Evolutionary conservation across 2,888 invertebrate genomes (phyloP).

Genomic region (Dynastes tityus): DNA sequence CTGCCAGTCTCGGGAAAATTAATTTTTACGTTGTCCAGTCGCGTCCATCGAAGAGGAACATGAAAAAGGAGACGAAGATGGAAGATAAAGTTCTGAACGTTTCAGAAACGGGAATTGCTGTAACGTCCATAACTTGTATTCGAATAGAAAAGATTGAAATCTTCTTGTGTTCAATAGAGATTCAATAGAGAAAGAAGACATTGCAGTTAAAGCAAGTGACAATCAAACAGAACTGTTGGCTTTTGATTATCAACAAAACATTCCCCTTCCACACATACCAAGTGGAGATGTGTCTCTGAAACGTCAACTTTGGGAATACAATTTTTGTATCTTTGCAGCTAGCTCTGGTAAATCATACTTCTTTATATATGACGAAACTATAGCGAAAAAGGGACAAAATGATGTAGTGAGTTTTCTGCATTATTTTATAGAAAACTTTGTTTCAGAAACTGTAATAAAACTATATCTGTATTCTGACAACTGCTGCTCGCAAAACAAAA

Average conservation of each 20-base stretch:
- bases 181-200: too few species aligned
- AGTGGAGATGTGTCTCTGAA: constrained; percentile 49
- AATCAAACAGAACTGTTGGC: constrained; percentile 34
- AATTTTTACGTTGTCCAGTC: too few species aligned
- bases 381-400: constrained; percentile 48
- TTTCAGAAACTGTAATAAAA: neutral
- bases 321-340: constrained; percentile 49
- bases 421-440: constrained; percentile 50
- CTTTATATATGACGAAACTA: constrained; percentile 50
- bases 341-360: constrained; percentile 44
- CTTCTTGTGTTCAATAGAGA: too few species aligned
- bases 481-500: constrained; percentile 22
- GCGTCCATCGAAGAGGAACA: too few species aligned
- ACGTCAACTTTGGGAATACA: constrained; percentile 51
- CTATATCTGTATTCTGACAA: constrained; percentile 42
- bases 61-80: too few species aligned
- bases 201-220: neutral
- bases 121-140: too few species aligned
- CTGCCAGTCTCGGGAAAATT: too few species aligned
- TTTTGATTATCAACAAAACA: constrained; percentile 28
- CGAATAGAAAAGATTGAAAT: too few species aligned
- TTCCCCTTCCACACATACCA: constrained; percentile 10
- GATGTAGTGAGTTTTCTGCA: constrained; percentile 10
- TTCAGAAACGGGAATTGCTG: too few species aligned
- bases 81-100: too few species aligned